Evolutionary conservation across 2,113 vertebrate species (phyloP), one percentile per base, ranked within the genome.

Genomic region (Anoplopoma fimbria): DNA sequence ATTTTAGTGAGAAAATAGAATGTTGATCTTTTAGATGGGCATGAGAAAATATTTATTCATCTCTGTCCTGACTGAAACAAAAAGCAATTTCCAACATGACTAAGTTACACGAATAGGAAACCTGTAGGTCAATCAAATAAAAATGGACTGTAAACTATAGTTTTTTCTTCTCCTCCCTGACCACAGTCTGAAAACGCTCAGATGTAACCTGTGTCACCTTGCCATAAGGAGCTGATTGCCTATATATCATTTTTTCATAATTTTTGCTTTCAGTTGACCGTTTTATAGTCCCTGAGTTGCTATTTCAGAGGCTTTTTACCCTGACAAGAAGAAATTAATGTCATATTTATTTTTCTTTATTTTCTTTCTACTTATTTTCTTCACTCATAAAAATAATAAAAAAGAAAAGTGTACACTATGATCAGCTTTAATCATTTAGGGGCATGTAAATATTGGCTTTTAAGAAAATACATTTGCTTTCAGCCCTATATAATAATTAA

Each of bases 11-110:
- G 57, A 58, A 25, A 55, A 47, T 29, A 31, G 17, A 77, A 53
- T 25, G 21, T 53, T 55, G 51, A 65, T 70, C 70, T 51, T 60
- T 17, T 34, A 51, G 51, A 83, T 53, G 6, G 53, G 17, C 42
- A 34, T 36, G 17, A 21, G 9, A 65, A 34, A 69, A 49, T 49
- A 60, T n/a, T 29, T 8, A 49, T 73, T 45, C 33, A 64, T 64
- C 13, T 8, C 45, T 62, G 13, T 9, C 38, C 29, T 38, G n/a
- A 55, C 34, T 19, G 19, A 58, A 80, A 64, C n/a, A 62, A 31
- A 51, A 21, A 19, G 23, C 9, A 63, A 36, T 63, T 62, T 62
- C 62, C 74, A 60, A 74, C 58, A 62, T 36, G 27, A 49, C 29
- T 10, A 25, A 12, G 29, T 19, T 25, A 36, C 14, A 57, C 3